Base-by-base conservation (phyloP, 1,140 invertebrate species). In the Acromyrmex heyeri region DNA sequence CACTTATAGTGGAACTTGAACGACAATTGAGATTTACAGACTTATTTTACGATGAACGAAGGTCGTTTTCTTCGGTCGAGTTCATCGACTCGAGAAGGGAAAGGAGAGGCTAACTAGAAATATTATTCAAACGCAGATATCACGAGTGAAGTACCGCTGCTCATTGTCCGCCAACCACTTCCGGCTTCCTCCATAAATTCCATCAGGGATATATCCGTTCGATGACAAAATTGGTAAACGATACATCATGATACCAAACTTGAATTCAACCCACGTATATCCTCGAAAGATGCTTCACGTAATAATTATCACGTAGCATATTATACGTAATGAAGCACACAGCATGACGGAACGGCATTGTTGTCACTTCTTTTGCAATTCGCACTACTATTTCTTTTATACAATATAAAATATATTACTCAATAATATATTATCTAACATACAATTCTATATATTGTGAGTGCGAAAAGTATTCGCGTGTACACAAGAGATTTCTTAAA, bases 101-200 rank as follows among this genome's bases (percentile, higher is more conserved):
- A n/a, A 27, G 1, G 7, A 16, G 4, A 18, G 6, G n/a, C 14
- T 44, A 67, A 30, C 5, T 14, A 24, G 16, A 44, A 12, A 24
- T n/a, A 59, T 72, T 73, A 34, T 3, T 59, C 27, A 21, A 65
- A 57, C 67, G 48, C 55, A 73, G 14, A 18, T 59, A 72, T 90
- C 82, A 86, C 78, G 87, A 86, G 53, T 48, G 1, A 34, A 30
- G 78, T 91, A 91, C 88, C 88, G 91, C 85, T 91, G 69, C 10
- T 44, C 65, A 90, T 89, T 87, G 86, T 91, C 48, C 70, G 38
- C 14, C 48, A 48, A 55, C 38, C 77, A 75, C 53, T 91, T 92
- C 91, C 91, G 89, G 75, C 12, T 62, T 72, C 83, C 48, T 91
- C 76, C 44, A 90, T 86, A 81, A 85, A 61, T 79, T 81, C 62